phyloP scores from a whole-genome alignment of 1,140 invertebrate genomes.

The Drosophila ananassae region DNA sequence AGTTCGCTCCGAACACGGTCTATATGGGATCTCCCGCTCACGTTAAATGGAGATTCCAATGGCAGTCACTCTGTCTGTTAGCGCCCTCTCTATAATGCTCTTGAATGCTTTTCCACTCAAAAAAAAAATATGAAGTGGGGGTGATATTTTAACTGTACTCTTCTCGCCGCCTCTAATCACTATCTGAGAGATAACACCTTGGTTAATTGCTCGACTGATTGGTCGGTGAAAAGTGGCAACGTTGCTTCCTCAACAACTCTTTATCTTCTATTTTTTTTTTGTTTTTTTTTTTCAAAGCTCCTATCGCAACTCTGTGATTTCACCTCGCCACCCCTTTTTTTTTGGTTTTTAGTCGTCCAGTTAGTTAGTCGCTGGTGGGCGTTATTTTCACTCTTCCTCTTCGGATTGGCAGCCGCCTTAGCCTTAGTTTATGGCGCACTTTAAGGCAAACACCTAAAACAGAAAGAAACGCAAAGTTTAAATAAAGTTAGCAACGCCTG shows the following conservation, averaged over 20 bases:
- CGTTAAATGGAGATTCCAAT: slow-evolving; percentile 9
- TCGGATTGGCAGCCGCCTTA: slow-evolving; percentile 50
- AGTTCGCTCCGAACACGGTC: slow-evolving; percentile 2
- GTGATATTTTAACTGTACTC: slow-evolving; percentile 6
- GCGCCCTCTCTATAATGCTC: slow-evolving; percentile 23
- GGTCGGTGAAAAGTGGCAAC: slow-evolving; percentile 68
- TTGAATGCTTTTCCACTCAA: slow-evolving; percentile 38
- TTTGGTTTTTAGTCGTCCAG: slow-evolving; percentile 13
- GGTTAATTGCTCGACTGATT: slow-evolving; percentile 41
- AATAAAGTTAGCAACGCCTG: slow-evolving; percentile 81
- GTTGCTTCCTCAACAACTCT: slow-evolving; percentile 19
- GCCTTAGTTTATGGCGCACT: slow-evolving; percentile 76
- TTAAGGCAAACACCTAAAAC: slow-evolving; percentile 79
- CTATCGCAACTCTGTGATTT: slow-evolving; percentile 61
- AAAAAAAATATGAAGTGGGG: slow-evolving; percentile 7
- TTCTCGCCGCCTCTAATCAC: slow-evolving; percentile 54
- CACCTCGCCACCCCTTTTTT: slow-evolving; percentile 40
- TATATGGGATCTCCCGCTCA: slow-evolving; percentile 8
- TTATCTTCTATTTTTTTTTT: slow-evolving; percentile 32
- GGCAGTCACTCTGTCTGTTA: slow-evolving; percentile 14
- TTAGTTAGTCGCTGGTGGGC: slow-evolving; percentile 50
- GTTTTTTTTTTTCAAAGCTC: slow-evolving; percentile 4
- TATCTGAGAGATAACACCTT: slow-evolving; percentile 65
- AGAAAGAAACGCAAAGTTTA: slow-evolving; percentile 54
- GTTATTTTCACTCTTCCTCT: slow-evolving; percentile 54